A percentile compares a stretch with the other conserved stretches of the same genome.
phyloP scores from a whole-genome alignment of 2,797 vertebrate species.

The Loriculus beryllinus region DNA sequence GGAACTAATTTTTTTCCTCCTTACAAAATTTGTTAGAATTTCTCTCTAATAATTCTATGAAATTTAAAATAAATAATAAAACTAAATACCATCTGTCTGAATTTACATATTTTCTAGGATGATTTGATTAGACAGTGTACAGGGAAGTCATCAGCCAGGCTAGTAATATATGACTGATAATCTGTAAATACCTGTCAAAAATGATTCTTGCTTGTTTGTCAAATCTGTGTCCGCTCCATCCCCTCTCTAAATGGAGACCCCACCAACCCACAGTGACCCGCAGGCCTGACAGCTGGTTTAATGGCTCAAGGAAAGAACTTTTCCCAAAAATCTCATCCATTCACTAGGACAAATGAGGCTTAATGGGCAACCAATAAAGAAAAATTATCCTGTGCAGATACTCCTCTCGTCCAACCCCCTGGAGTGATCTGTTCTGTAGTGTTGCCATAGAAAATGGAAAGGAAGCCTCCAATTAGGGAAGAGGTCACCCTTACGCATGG shows the following conservation, averaged over 20 bases:
- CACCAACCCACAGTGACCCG: neutral
- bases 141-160: neutral
- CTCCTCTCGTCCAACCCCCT: neutral
- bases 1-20: neutral
- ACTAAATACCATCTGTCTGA: neutral
- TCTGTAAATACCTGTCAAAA: neutral
- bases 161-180: neutral
- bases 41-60: neutral
- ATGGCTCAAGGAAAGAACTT: neutral
- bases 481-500: slow-evolving; percentile 37
- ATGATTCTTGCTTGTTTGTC: neutral
- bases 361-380: neutral
- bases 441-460: slow-evolving; percentile 50
- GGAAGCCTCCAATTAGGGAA: slow-evolving; percentile 36
- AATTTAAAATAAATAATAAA: neutral
- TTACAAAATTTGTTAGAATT: neutral
- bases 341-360: neutral
- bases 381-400: neutral
- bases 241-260: neutral
- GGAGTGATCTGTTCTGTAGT: neutral
- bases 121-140: neutral
- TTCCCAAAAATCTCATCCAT: neutral
- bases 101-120: neutral
- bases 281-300: neutral
- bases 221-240: neutral